phyloP scores from a whole-genome alignment of 2,888 invertebrate species.

The Caenorhabditis sinica region DNA sequence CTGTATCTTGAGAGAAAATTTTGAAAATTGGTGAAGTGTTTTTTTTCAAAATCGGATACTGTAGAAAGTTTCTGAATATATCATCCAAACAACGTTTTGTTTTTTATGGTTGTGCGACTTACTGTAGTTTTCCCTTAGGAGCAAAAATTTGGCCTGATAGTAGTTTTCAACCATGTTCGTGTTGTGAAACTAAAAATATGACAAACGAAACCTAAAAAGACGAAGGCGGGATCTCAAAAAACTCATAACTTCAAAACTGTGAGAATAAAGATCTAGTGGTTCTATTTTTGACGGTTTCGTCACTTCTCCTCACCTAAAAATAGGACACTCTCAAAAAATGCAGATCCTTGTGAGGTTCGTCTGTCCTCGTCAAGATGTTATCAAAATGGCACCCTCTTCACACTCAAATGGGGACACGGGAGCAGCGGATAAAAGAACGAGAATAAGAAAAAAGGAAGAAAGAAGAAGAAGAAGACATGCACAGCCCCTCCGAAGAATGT shows the following conservation, averaged over 20 bases:
- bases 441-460: slow-evolving; percentile 8
- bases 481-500: slow-evolving; percentile 37
- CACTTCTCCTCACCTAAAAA: slow-evolving; percentile 8
- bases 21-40: too few relatives aligned
- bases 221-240: not conserved
- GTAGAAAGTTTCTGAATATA: too few relatives aligned
- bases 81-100: too few relatives aligned
- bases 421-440: slow-evolving; percentile 14
- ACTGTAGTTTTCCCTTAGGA: not conserved
- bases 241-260: not conserved
- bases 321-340: slow-evolving; percentile 7
- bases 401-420: slow-evolving; percentile 12
- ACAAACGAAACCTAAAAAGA: not conserved
- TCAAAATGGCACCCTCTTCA: slow-evolving; percentile 37
- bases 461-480: slow-evolving; percentile 29
- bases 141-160: too few relatives aligned
- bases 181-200: not conserved
- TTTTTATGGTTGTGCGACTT: too few relatives aligned
- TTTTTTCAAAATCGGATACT: too few relatives aligned
- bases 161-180: too few relatives aligned
- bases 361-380: slow-evolving; percentile 44
- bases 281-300: slow-evolving; percentile 14
- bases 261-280: not conserved
- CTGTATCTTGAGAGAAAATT: too few relatives aligned
- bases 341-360: slow-evolving; percentile 25